Evolutionary conservation across 2,888 invertebrate species (phyloP), one percentile per base, ranked within the genome.

Genomic region (Polyommatus iphigenia): DNA sequence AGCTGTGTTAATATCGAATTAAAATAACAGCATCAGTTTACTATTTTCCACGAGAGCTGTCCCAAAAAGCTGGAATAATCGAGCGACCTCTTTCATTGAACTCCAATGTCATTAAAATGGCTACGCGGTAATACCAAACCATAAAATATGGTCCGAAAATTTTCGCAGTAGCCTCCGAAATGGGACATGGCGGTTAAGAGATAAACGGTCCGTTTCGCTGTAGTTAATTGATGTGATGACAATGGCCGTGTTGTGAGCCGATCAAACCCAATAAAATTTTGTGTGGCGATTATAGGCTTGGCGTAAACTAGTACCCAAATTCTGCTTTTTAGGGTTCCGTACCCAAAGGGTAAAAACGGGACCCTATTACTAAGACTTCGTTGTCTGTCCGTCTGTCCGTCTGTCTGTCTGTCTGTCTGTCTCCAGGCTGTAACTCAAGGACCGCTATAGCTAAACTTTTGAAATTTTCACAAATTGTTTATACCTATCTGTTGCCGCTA

Each of bases 171-270:
- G 76, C 41, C 36, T 62, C 46, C 50, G 24, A 75, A 46, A 75
- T 46, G 13, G 75, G 75, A 54, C 24, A 75, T 24, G 15, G 50
- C 24, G 75, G 46, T 75, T 75, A 24, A 82, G 82, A 83, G 82
- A 82, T 82, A 79, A 83, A 82, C 83, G 84, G 80, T 82, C 85
- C 86, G 87, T 88, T 41, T 87, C 83, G 86, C 85, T 82, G 83
- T 82, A 83, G 82, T 85, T 88, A 89, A 90, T 89, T 86, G 85
- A 85, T 87, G 87, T 84, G 85, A 86, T 85, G 87, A 86, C 85
- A 87, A 85, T 86, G 85, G 84, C 84, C 85, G 85, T 85, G 85
- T 85, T 87, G 87, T 88, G 85, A 84, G 84, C 82, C 84, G 80
- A 87, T 87, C 85, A 84, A 80, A 83, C 80, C 81, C 83, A 85